Base-by-base conservation (phyloP, 2,797 vertebrate species). In the Macroramphosus scolopax region DNA sequence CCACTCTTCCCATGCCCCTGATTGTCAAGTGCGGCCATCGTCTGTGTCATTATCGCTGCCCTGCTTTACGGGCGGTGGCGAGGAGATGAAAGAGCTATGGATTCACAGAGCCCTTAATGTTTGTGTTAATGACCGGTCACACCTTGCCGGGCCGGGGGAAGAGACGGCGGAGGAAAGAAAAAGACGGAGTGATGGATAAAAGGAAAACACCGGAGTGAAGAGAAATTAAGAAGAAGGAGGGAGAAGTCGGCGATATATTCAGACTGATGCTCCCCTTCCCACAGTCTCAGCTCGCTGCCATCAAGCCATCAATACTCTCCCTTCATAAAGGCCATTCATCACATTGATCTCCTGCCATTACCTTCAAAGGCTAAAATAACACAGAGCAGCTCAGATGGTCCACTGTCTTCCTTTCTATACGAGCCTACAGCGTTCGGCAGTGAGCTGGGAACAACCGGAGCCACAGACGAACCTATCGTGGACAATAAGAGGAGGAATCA, bases 341-440 rank as follows among this genome's bases (percentile, higher is more conserved):
- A 85, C 71, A 88, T 86, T 78, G 81, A 89, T 87, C 74, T 75
- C 65, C 79, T 77, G 72, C 64, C 79, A 80, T 83, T 88, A 83
- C 70, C 69, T 65, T 79, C 74, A 79, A 73, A 73, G 61, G 75
- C 74, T 77, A 82, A 84, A 85, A 86, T 73, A 86, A 82, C 77
- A 83, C 54, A 55, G 66, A 54, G 58, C 32, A 41, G 73, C 64
- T 77, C 63, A 51, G 72, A 75, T 68, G 63, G 72, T n/a, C 48
- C 63, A 53, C 42, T 29, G 51, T 61, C 65, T n/a, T n/a, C 58
- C 20, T 35, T 55, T 71, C 51, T 45, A 9, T 30, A 9, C 56
- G 63, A 63, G 67, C 65, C 48, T 33, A 20, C 30, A 41, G 50
- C 45, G 46, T 73, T 70, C 51, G 68, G 10, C 59, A 34, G 14